Conservation (phyloP, 2,888 invertebrate genomes). For the Stenotaenia linearis region DNA sequence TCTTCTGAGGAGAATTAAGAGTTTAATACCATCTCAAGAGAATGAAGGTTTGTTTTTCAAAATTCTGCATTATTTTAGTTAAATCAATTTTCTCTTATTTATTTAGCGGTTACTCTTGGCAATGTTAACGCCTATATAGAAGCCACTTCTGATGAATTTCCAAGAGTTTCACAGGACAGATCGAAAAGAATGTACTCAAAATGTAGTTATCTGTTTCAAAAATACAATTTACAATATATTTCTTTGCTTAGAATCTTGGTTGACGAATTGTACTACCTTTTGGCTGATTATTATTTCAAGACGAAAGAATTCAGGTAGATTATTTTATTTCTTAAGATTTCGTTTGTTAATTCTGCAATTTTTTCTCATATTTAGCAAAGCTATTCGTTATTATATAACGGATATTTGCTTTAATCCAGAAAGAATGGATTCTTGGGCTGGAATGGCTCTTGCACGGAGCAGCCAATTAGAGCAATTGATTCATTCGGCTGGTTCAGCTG, state of each 20-base stretch:
- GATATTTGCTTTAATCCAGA: slow-evolving; percentile 75
- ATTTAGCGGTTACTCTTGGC: slow-evolving; percentile 30
- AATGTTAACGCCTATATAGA: slow-evolving; percentile 55
- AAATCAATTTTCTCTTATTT: neutral
- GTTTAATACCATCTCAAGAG: neutral
- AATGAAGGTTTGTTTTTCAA: neutral
- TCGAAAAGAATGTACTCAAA: neutral
- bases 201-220: neutral
- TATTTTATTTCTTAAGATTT: too few relatives aligned
- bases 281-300: slow-evolving; percentile 90
- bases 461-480: slow-evolving; percentile 71
- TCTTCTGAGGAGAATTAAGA: slow-evolving; percentile 43
- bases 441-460: slow-evolving; percentile 63
- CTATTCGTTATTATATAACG: slow-evolving; percentile 72
- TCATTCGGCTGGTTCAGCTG: slow-evolving; percentile 56
- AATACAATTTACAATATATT: neutral
- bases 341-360: too few relatives aligned
- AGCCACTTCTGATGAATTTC: slow-evolving; percentile 56
- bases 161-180: slow-evolving; percentile 42
- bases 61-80: too few relatives aligned
- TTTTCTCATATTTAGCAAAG: too few relatives aligned
- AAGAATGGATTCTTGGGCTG: slow-evolving; percentile 88
- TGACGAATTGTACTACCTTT: slow-evolving; percentile 73
- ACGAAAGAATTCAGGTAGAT: slow-evolving; percentile 68
- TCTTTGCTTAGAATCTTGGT: slow-evolving; percentile 41